Percentiles rank a stretch among this genome's conserved stretches.
Conservation (phyloP, 2,888 invertebrate species). For the Heliconius aoede region DNA sequence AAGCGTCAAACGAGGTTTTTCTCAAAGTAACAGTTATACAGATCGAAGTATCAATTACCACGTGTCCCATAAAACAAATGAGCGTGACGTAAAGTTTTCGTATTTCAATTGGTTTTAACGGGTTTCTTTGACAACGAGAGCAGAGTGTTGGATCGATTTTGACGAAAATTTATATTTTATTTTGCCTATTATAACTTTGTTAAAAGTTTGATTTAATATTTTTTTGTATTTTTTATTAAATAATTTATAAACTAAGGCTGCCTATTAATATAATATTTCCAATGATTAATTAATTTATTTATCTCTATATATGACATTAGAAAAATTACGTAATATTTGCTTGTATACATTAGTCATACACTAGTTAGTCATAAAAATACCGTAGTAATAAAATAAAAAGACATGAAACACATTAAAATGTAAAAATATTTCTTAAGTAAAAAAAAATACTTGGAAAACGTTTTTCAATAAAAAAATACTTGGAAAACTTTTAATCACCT, state of each 20-base stretch:
- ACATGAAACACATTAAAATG: neutral
- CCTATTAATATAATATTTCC: no score
- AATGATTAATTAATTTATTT: no score
- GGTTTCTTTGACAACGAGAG: slow-evolving; percentile 54
- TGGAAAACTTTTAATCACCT: slow-evolving; percentile 38
- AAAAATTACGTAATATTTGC: neutral
- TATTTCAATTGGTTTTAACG: slow-evolving; percentile 60
- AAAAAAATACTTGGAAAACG: slow-evolving; percentile 24
- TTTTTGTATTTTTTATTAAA: no score
- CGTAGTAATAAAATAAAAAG: neutral
- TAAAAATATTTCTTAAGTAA: neutral
- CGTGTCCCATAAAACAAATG: slow-evolving; percentile 57
- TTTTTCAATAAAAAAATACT: slow-evolving; percentile 8
- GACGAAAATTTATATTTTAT: neutral
- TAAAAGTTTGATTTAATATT: no score
- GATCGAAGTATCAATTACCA: slow-evolving; percentile 52
- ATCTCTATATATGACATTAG: no score
- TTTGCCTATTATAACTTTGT: no score
- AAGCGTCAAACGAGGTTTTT: slow-evolving; percentile 5
- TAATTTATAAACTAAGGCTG: no score
- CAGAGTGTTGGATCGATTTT: neutral
- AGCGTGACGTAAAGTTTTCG: slow-evolving; percentile 64
- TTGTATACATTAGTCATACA: neutral
- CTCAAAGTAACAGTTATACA: slow-evolving; percentile 42
- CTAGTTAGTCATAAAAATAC: neutral